Evolutionary conservation across 2,113 vertebrate genomes (phyloP).

Genomic region (Phylloscopus trochilus): DNA sequence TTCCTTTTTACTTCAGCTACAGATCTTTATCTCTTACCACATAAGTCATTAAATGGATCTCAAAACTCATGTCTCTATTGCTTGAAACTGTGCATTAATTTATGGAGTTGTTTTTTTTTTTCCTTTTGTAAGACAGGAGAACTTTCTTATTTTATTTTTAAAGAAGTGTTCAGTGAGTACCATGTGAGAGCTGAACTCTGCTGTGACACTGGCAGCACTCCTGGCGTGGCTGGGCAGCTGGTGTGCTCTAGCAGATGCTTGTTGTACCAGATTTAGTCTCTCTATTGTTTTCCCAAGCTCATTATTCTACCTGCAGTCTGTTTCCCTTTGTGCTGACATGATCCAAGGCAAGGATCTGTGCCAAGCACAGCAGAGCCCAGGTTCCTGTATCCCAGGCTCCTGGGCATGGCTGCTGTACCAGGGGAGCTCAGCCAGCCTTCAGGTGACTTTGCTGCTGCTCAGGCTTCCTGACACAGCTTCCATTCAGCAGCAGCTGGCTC

Average conservation of each 20-base stretch:
- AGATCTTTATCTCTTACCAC: not conserved
- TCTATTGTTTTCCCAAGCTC: not conserved
- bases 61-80: not conserved
- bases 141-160: not conserved
- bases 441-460: not conserved
- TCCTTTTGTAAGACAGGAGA: not conserved
- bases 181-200: not conserved
- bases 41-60: not conserved
- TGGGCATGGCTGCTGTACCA: not conserved
- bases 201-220: not conserved
- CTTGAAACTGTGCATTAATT: not conserved
- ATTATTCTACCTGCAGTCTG: not conserved
- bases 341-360: not conserved
- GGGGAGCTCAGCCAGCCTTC: not conserved
- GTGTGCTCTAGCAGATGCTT: not conserved
- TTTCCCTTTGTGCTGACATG: not conserved
- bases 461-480: not conserved
- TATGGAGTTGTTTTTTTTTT: not conserved
- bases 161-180: not conserved
- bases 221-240: not conserved
- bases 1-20: not conserved
- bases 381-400: not conserved
- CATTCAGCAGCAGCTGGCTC: not conserved
- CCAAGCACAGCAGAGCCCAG: not conserved
- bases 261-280: not conserved